Conservation (phyloP, 2,888 invertebrate species). For the Cheilosia soror region DNA sequence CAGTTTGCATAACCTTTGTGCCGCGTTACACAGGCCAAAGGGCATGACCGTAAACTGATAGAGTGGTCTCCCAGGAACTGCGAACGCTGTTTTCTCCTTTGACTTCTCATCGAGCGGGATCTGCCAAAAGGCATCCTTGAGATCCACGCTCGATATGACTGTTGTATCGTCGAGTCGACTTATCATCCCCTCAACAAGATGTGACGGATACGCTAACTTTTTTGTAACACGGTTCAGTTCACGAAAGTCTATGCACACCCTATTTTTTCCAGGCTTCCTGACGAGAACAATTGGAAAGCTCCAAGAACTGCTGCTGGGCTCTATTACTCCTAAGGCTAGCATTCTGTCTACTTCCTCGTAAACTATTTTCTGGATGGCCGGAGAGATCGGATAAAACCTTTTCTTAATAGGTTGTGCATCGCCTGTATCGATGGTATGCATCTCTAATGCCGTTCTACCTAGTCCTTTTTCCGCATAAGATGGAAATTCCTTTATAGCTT, state of each 20-base stretch:
- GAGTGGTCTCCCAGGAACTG: conserved; percentile 56
- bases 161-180: too few species aligned
- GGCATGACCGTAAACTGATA: conserved; percentile 69
- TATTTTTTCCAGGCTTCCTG: conserved; percentile 54
- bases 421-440: conserved; percentile 66
- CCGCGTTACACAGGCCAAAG: conserved; percentile 67
- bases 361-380: conserved; percentile 65
- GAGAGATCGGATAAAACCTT: conserved; percentile 66
- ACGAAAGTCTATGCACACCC: conserved; percentile 48
- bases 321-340: conserved; percentile 77
- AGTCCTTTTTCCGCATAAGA: neutral
- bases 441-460: conserved; percentile 48
- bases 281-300: conserved; percentile 54
- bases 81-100: conserved; percentile 27
- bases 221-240: conserved; percentile 36
- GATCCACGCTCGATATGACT: neutral
- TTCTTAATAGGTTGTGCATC: conserved; percentile 67
- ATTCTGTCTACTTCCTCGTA: conserved; percentile 78
- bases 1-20: conserved; percentile 58
- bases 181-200: conserved; percentile 67
- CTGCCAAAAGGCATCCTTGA: conserved; percentile 40
- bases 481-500: conserved; percentile 3
- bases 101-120: conserved; percentile 29
- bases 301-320: conserved; percentile 76
- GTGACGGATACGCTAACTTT: conserved; percentile 38